Evolutionary conservation across 2,113 vertebrate genomes (phyloP).

Genomic region (Oreochromis spilurus): DNA sequence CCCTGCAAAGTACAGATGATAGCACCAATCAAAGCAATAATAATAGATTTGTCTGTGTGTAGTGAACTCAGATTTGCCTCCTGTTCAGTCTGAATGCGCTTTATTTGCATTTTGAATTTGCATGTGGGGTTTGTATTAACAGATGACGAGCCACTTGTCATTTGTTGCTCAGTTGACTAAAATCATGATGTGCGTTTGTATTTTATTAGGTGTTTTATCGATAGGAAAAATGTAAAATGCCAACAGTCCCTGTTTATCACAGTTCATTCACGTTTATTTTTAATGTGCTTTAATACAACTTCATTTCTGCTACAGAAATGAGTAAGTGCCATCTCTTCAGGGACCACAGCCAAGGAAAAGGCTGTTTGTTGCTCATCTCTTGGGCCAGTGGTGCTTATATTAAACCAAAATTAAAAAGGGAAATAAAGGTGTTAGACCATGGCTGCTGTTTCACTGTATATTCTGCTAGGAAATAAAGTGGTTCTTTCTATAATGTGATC

Average conservation of each 20-base stretch:
- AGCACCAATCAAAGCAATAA: not conserved
- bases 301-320: not conserved
- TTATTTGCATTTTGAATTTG: not conserved
- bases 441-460: not conserved
- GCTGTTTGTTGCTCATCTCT: not conserved
- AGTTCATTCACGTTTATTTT: not conserved
- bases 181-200: not conserved
- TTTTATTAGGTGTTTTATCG: not conserved
- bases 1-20: not conserved
- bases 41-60: not conserved
- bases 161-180: not conserved
- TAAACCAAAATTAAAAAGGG: slow-evolving; percentile 23
- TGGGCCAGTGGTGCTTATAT: not conserved
- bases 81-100: not conserved
- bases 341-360: slow-evolving; percentile 20
- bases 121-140: not conserved
- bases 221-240: not conserved
- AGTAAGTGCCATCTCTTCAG: not conserved
- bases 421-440: not conserved
- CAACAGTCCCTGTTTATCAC: not conserved
- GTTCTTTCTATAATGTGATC: not conserved
- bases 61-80: not conserved
- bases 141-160: not conserved
- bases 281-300: slow-evolving; percentile 14
- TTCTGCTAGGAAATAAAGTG: not conserved